phyloP scores from a whole-genome alignment of 2,113 vertebrate species.

The Tapirus terrestris region DNA sequence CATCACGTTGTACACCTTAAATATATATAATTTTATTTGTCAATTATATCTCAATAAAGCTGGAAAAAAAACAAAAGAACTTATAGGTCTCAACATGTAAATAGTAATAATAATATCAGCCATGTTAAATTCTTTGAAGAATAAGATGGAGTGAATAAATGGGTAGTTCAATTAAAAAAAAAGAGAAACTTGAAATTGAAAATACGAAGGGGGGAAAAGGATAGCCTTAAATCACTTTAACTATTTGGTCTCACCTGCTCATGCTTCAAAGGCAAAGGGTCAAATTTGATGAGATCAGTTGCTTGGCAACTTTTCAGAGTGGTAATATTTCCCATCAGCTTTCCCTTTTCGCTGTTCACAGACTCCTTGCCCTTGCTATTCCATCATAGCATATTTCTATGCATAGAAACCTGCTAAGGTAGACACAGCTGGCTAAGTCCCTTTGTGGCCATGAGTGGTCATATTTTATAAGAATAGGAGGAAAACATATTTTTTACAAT shows the following conservation, averaged over 20 bases:
- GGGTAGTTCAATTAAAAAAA: neutral
- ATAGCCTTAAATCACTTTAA: conserved; percentile 51
- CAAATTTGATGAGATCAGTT: conserved; percentile 47
- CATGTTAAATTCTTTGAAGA: conserved; percentile 26
- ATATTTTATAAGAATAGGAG: conserved; percentile 38
- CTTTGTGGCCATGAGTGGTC: neutral
- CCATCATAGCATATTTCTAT: neutral
- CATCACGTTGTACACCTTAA: neutral
- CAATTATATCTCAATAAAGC: neutral
- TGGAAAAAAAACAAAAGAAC: neutral
- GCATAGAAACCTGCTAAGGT: neutral
- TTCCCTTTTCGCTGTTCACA: neutral
- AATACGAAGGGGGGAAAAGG: neutral
- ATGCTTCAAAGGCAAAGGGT: conserved; percentile 51
- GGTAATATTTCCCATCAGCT: conserved; percentile 38
- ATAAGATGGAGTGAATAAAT: neutral
- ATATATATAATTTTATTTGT: neutral
- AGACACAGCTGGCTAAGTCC: conserved; percentile 1
- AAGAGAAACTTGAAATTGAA: conserved; percentile 32
- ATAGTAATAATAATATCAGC: neutral
- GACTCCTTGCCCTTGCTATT: neutral
- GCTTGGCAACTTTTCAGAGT: conserved; percentile 53
- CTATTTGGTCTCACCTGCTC: conserved; percentile 21
- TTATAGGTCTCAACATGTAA: neutral
- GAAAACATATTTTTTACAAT: conserved; percentile 48